phyloP scores from a whole-genome alignment of 2,113 vertebrate species.

The Centropristis striata region DNA sequence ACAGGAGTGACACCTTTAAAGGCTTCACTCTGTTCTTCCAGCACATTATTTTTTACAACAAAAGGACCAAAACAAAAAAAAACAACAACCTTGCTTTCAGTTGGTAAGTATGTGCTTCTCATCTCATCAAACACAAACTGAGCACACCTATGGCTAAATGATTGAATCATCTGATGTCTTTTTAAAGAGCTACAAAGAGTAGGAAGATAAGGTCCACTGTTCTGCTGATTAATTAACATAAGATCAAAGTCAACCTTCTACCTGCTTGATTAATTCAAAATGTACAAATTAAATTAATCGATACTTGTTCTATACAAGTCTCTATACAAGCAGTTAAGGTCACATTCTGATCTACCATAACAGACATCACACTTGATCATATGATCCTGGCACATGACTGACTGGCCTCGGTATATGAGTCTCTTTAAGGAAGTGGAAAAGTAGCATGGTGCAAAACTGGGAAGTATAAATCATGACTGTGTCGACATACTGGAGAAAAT shows the following conservation, averaged over 20 bases:
- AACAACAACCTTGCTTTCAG: not conserved
- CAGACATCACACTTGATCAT: constrained; percentile 71
- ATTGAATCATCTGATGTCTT: not conserved
- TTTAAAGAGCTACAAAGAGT: not conserved
- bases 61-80: not conserved
- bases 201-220: constrained; percentile 19
- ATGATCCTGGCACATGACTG: constrained; percentile 82
- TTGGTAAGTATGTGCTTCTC: not conserved
- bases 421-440: constrained; percentile 83
- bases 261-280: constrained; percentile 4
- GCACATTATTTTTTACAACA: not conserved
- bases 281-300: not conserved
- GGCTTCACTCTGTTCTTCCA: not conserved
- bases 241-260: not conserved
- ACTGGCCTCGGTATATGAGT: constrained; percentile 24
- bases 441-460: constrained; percentile 67
- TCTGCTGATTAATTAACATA: constrained; percentile 6
- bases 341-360: not conserved
- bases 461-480: constrained; percentile 52
- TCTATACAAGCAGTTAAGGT: not conserved
- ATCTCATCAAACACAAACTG: not conserved
- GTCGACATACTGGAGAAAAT: constrained; percentile 37
- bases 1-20: constrained; percentile 24
- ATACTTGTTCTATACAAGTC: not conserved
- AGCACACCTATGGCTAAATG: not conserved